Evolutionary conservation across 2,797 vertebrate genomes (phyloP).

Genomic region (Triplophysa bombifrons): DNA sequence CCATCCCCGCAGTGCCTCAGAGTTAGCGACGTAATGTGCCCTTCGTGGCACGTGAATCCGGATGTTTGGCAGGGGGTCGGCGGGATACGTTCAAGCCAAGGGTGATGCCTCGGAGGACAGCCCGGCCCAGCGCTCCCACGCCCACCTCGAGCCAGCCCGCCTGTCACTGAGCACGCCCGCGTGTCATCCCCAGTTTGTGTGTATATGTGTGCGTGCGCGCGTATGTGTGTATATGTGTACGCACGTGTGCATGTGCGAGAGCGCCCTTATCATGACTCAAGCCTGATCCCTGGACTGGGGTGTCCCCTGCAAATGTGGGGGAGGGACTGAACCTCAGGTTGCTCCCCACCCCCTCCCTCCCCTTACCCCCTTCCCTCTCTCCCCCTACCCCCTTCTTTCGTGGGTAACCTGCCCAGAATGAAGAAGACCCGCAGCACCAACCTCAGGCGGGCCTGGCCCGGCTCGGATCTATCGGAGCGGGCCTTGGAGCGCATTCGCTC

Average conservation of each 20-base stretch:
- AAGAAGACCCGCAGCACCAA: constrained; percentile 89
- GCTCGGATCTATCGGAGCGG: constrained; percentile 87
- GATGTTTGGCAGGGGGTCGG: constrained; percentile 85
- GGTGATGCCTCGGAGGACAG: constrained; percentile 89
- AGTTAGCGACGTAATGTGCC: constrained; percentile 84
- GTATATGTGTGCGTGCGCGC: constrained; percentile 29
- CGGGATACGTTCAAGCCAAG: constrained; percentile 89
- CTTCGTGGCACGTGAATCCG: constrained; percentile 89
- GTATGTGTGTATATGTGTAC: constrained; percentile 65
- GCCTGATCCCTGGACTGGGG: constrained; percentile 80
- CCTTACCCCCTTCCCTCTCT: constrained; percentile 36
- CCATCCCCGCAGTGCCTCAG: constrained; percentile 70
- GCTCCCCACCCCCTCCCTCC: constrained; percentile 55
- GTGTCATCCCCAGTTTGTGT: constrained; percentile 40
- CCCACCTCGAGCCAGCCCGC: constrained; percentile 42
- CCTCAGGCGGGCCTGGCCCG: constrained; percentile 87
- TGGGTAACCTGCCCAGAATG: constrained; percentile 68
- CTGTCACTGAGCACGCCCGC: constrained; percentile 37
- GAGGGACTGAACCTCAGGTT: constrained; percentile 83
- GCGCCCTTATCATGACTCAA: constrained; percentile 77
- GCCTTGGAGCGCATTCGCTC: constrained; percentile 85
- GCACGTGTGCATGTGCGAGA: constrained; percentile 71
- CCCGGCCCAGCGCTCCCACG: constrained; percentile 61
- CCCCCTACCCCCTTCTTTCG: constrained; percentile 41
- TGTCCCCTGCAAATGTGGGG: constrained; percentile 81